Conservation (phyloP, 1,140 invertebrate genomes). For the Drosophila willistoni region DNA sequence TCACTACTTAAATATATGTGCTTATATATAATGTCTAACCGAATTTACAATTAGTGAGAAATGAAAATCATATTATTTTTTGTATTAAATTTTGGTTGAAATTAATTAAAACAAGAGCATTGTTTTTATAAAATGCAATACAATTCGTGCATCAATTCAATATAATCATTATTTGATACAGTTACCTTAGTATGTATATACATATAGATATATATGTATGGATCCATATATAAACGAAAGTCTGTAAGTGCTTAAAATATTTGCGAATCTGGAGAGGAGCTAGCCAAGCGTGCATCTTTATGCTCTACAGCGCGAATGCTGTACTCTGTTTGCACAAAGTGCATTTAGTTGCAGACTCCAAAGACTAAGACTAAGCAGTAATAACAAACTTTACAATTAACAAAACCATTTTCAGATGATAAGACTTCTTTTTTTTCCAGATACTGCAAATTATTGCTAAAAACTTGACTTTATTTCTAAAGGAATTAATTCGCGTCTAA, state of each 20-base stretch:
- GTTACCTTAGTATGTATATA: neutral
- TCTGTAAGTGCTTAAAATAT: neutral
- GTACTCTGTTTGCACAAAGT: neutral
- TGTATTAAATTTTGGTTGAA: too few relatives aligned
- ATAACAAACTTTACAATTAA: neutral
- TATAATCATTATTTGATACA: neutral
- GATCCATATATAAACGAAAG: neutral
- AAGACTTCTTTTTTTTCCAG: too few relatives aligned
- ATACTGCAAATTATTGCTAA: too few relatives aligned
- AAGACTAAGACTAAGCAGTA: too few relatives aligned
- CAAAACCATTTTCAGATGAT: too few relatives aligned
- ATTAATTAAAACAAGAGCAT: too few relatives aligned
- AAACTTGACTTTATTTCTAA: too few relatives aligned
- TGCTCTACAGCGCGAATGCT: slow-evolving; percentile 32
- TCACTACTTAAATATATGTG: too few relatives aligned
- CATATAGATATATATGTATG: neutral
- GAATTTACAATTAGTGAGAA: too few relatives aligned
- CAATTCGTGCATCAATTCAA: neutral
- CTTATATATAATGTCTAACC: too few relatives aligned
- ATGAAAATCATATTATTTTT: too few relatives aligned
- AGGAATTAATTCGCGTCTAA: too few relatives aligned
- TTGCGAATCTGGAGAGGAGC: slow-evolving; percentile 24
- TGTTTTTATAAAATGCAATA: neutral
- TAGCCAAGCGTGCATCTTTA: slow-evolving; percentile 50
- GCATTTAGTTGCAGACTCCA: neutral